Evolutionary conservation across 1,140 invertebrate genomes (phyloP).

Genomic region (Thaumatotibia leucotreta): DNA sequence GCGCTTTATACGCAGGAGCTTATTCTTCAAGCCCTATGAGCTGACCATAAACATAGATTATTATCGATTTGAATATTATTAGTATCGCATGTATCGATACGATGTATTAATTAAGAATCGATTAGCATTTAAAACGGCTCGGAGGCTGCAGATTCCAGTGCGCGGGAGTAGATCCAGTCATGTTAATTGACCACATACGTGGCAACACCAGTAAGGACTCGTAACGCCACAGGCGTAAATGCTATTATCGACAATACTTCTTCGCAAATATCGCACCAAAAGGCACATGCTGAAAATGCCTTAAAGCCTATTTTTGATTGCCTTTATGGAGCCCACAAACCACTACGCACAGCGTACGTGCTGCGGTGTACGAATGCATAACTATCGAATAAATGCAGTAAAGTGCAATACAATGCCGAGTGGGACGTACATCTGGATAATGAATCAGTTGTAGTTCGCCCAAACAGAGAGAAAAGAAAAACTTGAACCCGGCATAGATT

Average conservation of each 20-base stretch:
- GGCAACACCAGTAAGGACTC: neutral
- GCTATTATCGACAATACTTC: neutral
- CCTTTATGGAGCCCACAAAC: neutral
- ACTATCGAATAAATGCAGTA: neutral
- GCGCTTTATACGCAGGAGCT: too few species aligned
- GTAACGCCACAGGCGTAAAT: neutral
- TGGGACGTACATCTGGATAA: neutral
- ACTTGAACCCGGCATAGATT: neutral
- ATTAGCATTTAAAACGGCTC: conserved; percentile 41
- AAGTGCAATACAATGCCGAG: neutral
- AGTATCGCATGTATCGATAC: neutral
- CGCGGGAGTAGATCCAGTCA: conserved; percentile 38
- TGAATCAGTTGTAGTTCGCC: neutral
- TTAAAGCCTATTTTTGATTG: conserved; percentile 19
- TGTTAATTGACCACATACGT: conserved; percentile 33
- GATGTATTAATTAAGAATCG: conserved; percentile 33
- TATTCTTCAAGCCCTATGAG: neutral
- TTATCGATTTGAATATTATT: conserved; percentile 6
- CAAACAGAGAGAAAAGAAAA: neutral
- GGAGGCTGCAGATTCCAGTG: conserved; percentile 27
- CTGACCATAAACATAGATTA: neutral
- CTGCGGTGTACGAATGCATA: neutral
- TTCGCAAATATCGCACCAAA: neutral
- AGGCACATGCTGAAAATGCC: neutral
- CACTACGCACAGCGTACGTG: neutral